Evolutionary conservation across 2,888 invertebrate species (phyloP), one percentile per base, ranked within the genome.

Genomic region (Lepidocyrtinus sp.): DNA sequence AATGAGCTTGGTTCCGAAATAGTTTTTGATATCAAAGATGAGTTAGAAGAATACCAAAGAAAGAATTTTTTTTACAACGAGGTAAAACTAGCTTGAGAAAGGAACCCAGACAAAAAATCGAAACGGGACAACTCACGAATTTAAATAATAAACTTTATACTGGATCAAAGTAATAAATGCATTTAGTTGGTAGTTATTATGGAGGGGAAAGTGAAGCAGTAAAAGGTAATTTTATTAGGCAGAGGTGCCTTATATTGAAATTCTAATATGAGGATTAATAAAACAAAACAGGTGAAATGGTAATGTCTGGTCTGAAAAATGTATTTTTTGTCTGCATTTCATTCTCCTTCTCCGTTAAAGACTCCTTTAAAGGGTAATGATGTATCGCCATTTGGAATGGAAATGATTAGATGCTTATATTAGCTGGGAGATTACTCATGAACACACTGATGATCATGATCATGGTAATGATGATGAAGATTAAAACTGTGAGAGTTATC

Each of bases 401-500:
- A 46, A 64, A 71, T 81, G 70, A 81, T 81, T 81, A 68, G 69
- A 81, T 75, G 69, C 67, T 59, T 24, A 74, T 72, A 67, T 59
- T 67, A 17, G 55, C 2, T 27, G 15, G 19, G 36, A 59, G 59
- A 61, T 70, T 61, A 61, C 27, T 36, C 61, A 70, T 27, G 27
- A 59, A 27, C 27, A 45, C 55, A 36, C 26, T 70, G 76, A 76
- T n/a, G n/a, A n/a, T n/a, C n/a, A 68, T 45, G 45, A 36, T 64
- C 65, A 72, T 74, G 26, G 55, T 65, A 55, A 71, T 25, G 68
- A 78, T 70, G 65, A 68, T 70, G 69, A 77, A 75, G 81, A 81
- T 81, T 72, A 81, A 76, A 73, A 71, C 61, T 77, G 59, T 67
- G 67, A 68, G 69, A 64, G 65, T 77, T 73, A 24, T 73, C 69